A percentile compares a stretch with the other conserved stretches of the same genome.
Evolutionary conservation across 1,140 invertebrate species (phyloP).

Genomic region (Saccostrea echinata): DNA sequence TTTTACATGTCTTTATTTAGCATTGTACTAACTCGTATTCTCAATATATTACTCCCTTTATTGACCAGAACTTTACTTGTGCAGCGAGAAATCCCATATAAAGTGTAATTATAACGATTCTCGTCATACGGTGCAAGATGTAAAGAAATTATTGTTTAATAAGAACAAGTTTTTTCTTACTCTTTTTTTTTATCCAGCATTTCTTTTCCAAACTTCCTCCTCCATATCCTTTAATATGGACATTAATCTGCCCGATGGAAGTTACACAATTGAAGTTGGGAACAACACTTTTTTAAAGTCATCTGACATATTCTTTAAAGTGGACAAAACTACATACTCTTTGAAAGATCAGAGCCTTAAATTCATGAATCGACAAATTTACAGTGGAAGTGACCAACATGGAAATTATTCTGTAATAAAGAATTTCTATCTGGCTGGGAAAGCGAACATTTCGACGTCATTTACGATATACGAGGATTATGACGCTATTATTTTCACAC

Average conservation of each 20-base stretch:
- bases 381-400: neutral
- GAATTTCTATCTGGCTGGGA: neutral
- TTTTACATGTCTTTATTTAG: no score
- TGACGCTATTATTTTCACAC: neutral
- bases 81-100: no score
- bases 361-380: neutral
- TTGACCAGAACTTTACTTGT: no score
- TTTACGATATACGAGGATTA: neutral
- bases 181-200: neutral
- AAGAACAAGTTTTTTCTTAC: no score
- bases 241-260: neutral
- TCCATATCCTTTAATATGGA: neutral
- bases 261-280: neutral
- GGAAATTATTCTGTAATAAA: neutral
- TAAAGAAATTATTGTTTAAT: no score
- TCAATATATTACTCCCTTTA: no score
- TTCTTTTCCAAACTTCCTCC: neutral
- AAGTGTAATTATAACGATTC: no score
- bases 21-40: no score
- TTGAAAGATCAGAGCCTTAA: neutral
- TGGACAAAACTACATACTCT: neutral
- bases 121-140: no score
- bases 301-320: slow-evolving; percentile 4
- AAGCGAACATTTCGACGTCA: neutral
- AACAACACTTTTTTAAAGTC: neutral